phyloP scores from a whole-genome alignment of 1,140 invertebrate species.

The Mya arenaria region DNA sequence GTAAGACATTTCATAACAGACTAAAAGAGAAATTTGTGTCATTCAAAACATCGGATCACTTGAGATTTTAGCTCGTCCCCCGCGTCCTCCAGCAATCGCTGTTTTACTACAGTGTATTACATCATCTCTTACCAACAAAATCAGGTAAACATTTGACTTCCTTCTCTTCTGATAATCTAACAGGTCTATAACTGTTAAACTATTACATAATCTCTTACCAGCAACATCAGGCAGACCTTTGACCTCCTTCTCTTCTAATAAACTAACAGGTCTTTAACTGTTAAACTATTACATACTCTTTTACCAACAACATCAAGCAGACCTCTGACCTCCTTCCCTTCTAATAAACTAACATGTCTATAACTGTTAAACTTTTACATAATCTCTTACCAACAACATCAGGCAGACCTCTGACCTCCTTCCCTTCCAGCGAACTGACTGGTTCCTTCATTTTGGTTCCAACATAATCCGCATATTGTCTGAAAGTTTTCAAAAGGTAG shows the following conservation, averaged over 20 bases:
- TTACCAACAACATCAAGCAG: constrained; percentile 78
- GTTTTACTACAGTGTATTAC: too few species aligned
- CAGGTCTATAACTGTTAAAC: too few species aligned
- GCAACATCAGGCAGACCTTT: constrained; percentile 76
- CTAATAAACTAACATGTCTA: constrained; percentile 60
- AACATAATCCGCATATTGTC: constrained; percentile 74
- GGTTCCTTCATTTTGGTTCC: constrained; percentile 63
- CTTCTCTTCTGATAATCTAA: constrained; percentile 59
- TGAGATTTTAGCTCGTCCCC: too few species aligned
- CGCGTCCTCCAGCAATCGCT: too few species aligned
- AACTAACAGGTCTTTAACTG: constrained; percentile 55
- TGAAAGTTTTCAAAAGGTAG: too few species aligned
- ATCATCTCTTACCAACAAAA: constrained; percentile 74
- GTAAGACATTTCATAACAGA: too few species aligned
- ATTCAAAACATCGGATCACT: too few species aligned
- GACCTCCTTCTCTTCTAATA: constrained; percentile 71
- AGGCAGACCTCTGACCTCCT: constrained; percentile 76
- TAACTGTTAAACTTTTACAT: too few species aligned
- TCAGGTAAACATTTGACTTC: constrained; percentile 77
- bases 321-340: constrained; percentile 72
- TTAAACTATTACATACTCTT: too few species aligned
- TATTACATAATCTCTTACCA: too few species aligned
- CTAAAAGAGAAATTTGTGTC: too few species aligned
- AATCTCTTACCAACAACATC: constrained; percentile 76
- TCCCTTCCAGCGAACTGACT: constrained; percentile 61